Evolutionary conservation across 2,113 vertebrate species (phyloP).

Genomic region (Nipponia nippon): DNA sequence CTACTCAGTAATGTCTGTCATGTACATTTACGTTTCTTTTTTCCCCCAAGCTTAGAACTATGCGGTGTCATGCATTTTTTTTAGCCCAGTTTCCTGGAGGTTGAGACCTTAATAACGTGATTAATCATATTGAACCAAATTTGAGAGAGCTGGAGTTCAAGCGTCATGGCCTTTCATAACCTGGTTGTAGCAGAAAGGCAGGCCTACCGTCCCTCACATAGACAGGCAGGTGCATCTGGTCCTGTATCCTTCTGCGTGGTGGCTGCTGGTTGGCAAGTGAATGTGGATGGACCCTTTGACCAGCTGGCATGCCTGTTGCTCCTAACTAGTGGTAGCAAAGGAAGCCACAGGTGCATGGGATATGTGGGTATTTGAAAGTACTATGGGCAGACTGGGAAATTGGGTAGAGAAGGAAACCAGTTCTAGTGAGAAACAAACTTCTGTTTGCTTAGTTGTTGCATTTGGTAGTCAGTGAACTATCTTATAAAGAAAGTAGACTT

Average conservation of each 20-base stretch:
- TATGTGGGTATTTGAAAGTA: not conserved
- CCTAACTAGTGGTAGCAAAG: not conserved
- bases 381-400: not conserved
- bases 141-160: not conserved
- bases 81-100: not conserved
- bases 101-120: not conserved
- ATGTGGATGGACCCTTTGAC: rapidly evolving
- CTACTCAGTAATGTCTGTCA: not conserved
- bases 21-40: not conserved
- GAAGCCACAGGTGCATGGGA: not conserved
- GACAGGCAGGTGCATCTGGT: rapidly evolving
- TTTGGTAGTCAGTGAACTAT: not conserved
- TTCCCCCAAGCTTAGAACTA: not conserved
- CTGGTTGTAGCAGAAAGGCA: not conserved
- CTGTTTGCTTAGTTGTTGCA: not conserved
- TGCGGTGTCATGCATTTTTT: not conserved
- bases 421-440: not conserved
- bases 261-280: not conserved
- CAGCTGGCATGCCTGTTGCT: not conserved
- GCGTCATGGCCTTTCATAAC: not conserved
- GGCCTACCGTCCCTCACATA: rapidly evolving
- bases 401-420: not conserved
- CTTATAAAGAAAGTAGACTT: not conserved
- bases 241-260: rapidly evolving
- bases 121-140: not conserved